Conservation (phyloP, 2,888 invertebrate genomes). For the Drosophila borborema region DNA sequence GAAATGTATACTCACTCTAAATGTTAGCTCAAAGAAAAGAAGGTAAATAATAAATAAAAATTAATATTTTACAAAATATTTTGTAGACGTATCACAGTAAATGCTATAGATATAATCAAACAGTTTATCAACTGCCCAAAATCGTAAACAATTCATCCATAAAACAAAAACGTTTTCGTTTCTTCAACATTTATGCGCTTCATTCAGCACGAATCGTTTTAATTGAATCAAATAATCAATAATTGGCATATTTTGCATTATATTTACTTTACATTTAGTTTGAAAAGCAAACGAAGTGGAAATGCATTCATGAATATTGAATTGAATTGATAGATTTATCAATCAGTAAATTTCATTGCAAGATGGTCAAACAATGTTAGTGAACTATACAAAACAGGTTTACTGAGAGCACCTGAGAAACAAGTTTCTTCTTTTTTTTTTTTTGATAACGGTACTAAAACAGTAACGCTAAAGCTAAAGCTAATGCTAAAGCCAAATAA, state of each 20-base stretch:
- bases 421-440: background rate
- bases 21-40: no score
- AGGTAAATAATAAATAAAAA: no score
- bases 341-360: background rate
- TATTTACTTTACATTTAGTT: slow-evolving; percentile 7
- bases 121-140: background rate
- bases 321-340: slow-evolving; percentile 8
- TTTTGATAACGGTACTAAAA: slow-evolving; percentile 3
- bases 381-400: slow-evolving; percentile 13
- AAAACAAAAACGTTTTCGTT: background rate
- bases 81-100: background rate
- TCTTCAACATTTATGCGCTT: background rate
- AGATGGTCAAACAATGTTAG: slow-evolving; percentile 10
- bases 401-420: background rate
- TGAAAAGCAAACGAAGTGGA: slow-evolving; percentile 4
- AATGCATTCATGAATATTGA: slow-evolving; percentile 21
- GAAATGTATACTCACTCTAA: background rate
- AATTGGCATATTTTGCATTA: slow-evolving; percentile 8
- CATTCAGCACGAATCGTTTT: slow-evolving; percentile 1
- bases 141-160: background rate
- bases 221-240: slow-evolving; percentile 16
- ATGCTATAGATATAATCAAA: background rate
- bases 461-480: background rate
- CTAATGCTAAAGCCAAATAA: background rate
- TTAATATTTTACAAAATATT: background rate